Percentiles rank a stretch among this genome's conserved stretches.
These are phyloP conservation scores for Aix galericulata DNA, from an alignment of 2,113 vertebrate genomes.

Conservation along the genomic window DNA sequence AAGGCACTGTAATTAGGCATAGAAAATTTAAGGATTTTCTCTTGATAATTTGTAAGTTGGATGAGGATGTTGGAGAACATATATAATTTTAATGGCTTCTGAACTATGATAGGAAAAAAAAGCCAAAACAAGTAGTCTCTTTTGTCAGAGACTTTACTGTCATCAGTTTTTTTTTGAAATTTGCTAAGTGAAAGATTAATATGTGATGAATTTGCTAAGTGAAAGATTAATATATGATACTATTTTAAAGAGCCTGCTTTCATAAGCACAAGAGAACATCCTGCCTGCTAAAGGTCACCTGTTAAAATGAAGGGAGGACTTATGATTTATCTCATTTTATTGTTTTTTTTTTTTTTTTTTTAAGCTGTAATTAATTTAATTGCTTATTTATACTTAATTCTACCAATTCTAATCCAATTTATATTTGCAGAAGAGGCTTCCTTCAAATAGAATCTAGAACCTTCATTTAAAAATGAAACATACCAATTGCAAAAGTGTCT, in stretches of 20 bases:
- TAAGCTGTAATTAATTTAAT: not conserved
- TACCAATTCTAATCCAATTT: not conserved
- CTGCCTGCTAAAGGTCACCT: too few species aligned
- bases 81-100: not conserved
- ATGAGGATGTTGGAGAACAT: not conserved
- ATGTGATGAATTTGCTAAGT: not conserved
- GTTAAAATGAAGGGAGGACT: not conserved
- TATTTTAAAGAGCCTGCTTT: not conserved
- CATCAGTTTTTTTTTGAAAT: not conserved
- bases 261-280: not conserved
- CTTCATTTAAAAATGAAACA: not conserved
- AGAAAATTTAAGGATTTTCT: not conserved
- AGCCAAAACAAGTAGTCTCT: not conserved
- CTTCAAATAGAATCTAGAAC: not conserved
- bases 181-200: not conserved
- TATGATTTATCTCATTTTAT: not conserved
- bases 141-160: not conserved
- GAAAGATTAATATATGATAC: not conserved
- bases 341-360: not conserved
- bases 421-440: not conserved
- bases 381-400: not conserved
- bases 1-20: fast-evolving
- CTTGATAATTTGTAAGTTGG: too few species aligned
- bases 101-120: not conserved
- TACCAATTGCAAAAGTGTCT: not conserved